Base-by-base conservation (phyloP, 35 echinoderm and acorn worm species). In the Ophiothrix spiculata region DNA sequence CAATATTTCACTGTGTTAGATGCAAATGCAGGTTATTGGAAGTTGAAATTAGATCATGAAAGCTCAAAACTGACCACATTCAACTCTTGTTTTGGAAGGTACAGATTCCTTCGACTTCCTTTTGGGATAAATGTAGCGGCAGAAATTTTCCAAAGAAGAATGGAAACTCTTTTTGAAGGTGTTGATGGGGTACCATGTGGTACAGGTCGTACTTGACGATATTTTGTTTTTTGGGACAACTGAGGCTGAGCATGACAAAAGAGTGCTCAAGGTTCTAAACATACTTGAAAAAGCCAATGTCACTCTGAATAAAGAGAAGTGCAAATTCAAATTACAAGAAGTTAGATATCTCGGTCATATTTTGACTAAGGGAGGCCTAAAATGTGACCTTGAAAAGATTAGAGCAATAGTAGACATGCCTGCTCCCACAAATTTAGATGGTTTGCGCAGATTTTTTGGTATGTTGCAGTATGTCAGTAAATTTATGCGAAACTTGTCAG, bases 1-100 rank as follows among this genome's bases (percentile, higher is more conserved):
- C 76, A 90, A 73, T 39, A 42, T 23, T 90, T 90, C 80, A 84
- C 37, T 56, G 80, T 37, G 19, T 64, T 90, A 81, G 81, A 89
- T 90, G 87, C 81, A 38, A 60, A 14, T 2, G 78, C 56, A 49
- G 92, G 92, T 10, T 94, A 90, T 77, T 94, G 92, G 92, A 87
- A 94, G 56, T 37, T 90, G 21, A 39, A 81, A 64, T 76, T 94
- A 77, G 60, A 90, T 90, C 54, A 94, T 0, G 39, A 45, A 49
- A 94, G 87, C 77, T 89, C 92, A 0, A 89, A 90, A 60, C 83
- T 94, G n/a, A 81, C 77, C 40, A 94, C 87, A 11, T 94, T 94
- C 64, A 90, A 86, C 32, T 86, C 90, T 11, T 74, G 74, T 13
- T 89, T 39, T 56, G 87, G 76, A 0, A 94, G 87, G 36, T 86